Base-by-base conservation (phyloP, 2,797 vertebrate genomes). In the Tenualosa thibaudeaui region DNA sequence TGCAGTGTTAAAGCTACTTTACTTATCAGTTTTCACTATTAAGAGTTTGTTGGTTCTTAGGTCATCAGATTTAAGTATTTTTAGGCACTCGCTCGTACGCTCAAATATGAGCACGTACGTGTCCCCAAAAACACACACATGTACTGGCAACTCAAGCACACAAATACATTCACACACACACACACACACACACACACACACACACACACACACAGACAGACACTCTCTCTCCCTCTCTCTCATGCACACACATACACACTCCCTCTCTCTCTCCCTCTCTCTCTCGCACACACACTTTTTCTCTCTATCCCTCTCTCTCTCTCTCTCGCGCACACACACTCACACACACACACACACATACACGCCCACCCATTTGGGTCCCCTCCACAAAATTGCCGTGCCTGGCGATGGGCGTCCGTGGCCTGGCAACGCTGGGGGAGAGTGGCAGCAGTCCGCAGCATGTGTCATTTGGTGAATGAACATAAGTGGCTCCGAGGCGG, bases 401-500 rank as follows among this genome's bases (percentile, higher is more conserved):
- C 89, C 89, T 88, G 89, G 90, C 91, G 89, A 92, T 88, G 71
- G 71, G 15, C 90, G 84, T 87, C 85, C 88, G 86, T 84, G 86
- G 91, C 91, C 85, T 88, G 87, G 90, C 90, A 90, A 91, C 88
- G 51, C 81, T 83, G 83, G 85, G 86, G 84, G 84, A 82, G 81
- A 81, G 85, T 83, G 68, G 86, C 81, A 85, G 81, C 84, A 86
- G 86, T 75, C 82, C 56, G 81, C 84, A 87, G 84, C 83, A 56
- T 91, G 89, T 93, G 93, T 94, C 90, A 94, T 94, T 93, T 95
- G 92, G 89, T 93, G 92, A 95, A 93, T 94, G 94, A 93, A 93
- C 93, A 93, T 93, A 94, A 95, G 94, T 94, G 94, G 93, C 91
- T 94, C 90, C 89, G 90, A 91, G 93, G 93, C 91, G 85, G 90